Percentiles rank a stretch among this genome's conserved stretches.
Conservation (phyloP, 2,888 invertebrate genomes). For the Drosophila diplacantha region DNA sequence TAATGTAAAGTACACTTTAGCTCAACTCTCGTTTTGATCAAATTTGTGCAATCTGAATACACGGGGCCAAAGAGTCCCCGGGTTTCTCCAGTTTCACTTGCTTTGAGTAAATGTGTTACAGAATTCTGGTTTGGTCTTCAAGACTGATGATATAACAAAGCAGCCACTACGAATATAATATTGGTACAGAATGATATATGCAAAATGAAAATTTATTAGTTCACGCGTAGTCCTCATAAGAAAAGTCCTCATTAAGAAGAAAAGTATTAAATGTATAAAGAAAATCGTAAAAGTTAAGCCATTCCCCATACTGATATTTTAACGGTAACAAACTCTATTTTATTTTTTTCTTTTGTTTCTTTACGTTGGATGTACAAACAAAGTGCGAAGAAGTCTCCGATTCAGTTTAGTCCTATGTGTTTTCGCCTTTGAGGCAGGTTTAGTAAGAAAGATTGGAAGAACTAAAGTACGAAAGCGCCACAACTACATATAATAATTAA, state of each 20-base stretch:
- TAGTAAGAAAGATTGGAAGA: slow-evolving; percentile 12
- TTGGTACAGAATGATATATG: slow-evolving; percentile 15
- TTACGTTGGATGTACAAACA: slow-evolving; percentile 18
- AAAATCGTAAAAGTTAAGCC: slow-evolving; percentile 53
- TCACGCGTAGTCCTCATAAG: slow-evolving; percentile 33
- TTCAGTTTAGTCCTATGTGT: slow-evolving; percentile 21
- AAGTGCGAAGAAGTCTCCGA: slow-evolving; percentile 20
- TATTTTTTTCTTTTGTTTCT: slow-evolving; percentile 12
- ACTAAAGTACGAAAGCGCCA: slow-evolving; percentile 52
- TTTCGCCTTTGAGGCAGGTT: slow-evolving; percentile 60
- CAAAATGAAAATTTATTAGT: slow-evolving; percentile 28
- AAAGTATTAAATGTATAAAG: slow-evolving; percentile 60
- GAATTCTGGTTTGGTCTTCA: slow-evolving; percentile 61
- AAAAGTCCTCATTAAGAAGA: slow-evolving; percentile 33
- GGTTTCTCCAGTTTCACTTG: slow-evolving; percentile 30
- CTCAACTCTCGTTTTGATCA: slow-evolving; percentile 9
- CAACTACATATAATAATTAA: slow-evolving; percentile 62
- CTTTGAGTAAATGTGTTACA: slow-evolving; percentile 26
- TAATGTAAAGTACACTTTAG: slow-evolving; percentile 19
- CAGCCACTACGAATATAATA: slow-evolving; percentile 52
- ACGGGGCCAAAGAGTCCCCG: neutral
- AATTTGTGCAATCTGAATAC: slow-evolving; percentile 21
- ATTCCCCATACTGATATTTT: slow-evolving; percentile 57
- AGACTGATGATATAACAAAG: slow-evolving; percentile 63
- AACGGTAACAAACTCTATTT: slow-evolving; percentile 3